Percentiles rank a stretch among this genome's conserved stretches.
phyloP scores from a whole-genome alignment of 2,113 vertebrate genomes.

The Platysternon megacephalum region DNA sequence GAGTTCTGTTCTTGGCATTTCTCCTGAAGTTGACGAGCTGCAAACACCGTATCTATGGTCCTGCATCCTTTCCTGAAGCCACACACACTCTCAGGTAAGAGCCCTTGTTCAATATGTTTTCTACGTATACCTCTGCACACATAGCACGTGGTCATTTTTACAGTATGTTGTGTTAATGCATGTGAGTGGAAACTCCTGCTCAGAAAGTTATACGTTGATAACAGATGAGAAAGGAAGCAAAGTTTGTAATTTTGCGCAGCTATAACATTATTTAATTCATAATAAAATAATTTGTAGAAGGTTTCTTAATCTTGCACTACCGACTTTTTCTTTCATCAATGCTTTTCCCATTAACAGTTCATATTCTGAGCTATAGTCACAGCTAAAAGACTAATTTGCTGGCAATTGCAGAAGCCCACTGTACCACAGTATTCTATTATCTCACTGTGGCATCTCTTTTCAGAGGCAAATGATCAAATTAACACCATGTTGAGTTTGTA shows the following conservation, averaged over 20 bases:
- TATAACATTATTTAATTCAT: not conserved
- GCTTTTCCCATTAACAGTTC: not conserved
- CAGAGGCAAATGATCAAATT: not conserved
- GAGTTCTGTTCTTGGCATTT: too few relatives aligned
- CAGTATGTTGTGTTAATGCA: not conserved
- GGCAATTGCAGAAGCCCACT: not conserved
- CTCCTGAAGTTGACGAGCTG: too few relatives aligned
- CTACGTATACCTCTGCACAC: not conserved
- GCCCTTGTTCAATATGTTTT: not conserved
- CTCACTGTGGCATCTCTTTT: not conserved
- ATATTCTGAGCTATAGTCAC: not conserved
- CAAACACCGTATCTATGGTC: too few relatives aligned
- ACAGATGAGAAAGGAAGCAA: not conserved
- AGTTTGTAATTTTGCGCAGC: not conserved
- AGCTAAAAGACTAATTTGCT: constrained; percentile 2
- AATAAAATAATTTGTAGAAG: not conserved
- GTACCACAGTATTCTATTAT: not conserved
- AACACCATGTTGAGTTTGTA: not conserved
- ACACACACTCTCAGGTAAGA: too few relatives aligned
- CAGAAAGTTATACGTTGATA: not conserved
- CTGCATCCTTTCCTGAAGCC: too few relatives aligned
- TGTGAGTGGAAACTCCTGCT: not conserved
- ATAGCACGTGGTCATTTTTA: not conserved
- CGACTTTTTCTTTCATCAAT: not conserved
- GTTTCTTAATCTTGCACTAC: not conserved